Percentiles rank a stretch among this genome's conserved stretches.
phyloP scores from a whole-genome alignment of 2,797 vertebrate species.

The Lutjanus campechanus region DNA sequence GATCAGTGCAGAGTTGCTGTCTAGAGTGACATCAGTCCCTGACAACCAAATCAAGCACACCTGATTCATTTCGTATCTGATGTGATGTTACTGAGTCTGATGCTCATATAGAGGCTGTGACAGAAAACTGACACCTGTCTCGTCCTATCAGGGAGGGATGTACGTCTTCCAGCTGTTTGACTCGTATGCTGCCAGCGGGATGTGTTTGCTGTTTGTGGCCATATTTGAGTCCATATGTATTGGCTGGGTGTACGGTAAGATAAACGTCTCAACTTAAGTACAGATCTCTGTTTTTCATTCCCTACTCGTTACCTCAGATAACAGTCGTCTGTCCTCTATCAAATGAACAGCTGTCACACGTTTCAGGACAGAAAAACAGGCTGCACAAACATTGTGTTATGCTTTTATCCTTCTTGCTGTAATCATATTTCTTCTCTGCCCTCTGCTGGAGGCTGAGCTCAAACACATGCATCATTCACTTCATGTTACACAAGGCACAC shows the following conservation, averaged over 20 bases:
- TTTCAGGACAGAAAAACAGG: conserved; percentile 3
- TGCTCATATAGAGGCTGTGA: conserved; percentile 16
- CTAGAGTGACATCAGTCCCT: not conserved
- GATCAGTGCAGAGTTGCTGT: not conserved
- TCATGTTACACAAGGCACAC: not conserved
- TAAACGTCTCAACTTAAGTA: not conserved
- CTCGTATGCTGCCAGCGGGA: conserved; percentile 96
- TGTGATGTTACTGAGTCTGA: conserved; percentile 5
- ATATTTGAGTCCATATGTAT: conserved; percentile 99
- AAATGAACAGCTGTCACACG: conserved; percentile 10
- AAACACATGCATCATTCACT: conserved; percentile 52
- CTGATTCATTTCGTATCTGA: conserved; percentile 19
- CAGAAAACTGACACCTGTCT: conserved; percentile 54
- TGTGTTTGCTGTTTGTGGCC: conserved; percentile 99
- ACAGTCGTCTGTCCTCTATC: not conserved
- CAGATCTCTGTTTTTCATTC: not conserved
- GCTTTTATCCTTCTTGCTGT: not conserved
- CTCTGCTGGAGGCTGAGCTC: conserved; percentile 80
- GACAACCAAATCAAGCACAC: conserved; percentile 14
- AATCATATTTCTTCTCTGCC: conserved; percentile 78
- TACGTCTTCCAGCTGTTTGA: conserved; percentile 99
- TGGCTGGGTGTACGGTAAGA: conserved; percentile 98
- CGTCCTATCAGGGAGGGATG: conserved; percentile 93
- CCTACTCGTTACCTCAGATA: not conserved
- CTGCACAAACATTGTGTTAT: not conserved